Evolutionary conservation across 2,888 invertebrate genomes (phyloP), one percentile per base, ranked within the genome.

Genomic region (Thymelicus sylvestris): DNA sequence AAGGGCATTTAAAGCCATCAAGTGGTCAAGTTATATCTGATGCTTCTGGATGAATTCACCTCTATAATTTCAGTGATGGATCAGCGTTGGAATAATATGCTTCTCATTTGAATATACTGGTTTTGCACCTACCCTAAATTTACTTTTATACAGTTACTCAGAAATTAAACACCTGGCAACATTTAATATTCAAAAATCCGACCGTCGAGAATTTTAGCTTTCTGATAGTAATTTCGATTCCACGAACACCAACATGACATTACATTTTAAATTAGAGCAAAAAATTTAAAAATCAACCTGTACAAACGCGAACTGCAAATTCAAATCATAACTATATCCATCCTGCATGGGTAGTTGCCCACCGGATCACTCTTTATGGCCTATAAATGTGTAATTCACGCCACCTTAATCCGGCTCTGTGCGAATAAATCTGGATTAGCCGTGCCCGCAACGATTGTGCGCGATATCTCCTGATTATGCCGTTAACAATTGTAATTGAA

Each of bases 311-410:
- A 71, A 68, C 76, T 74, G 83, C 83, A 84, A 85, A 83, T 85
- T 83, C 86, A 86, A 84, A 83, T 87, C 90, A 90, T 90, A 91
- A 90, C 88, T 90, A 90, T 86, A 90, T 86, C 84, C 86, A 85
- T 81, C 81, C 81, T 79, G 81, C 86, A 84, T 88, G 90, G 90
- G 90, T 89, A 90, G 86, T 74, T 83, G 84, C 87, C 92, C 91
- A 91, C 91, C 86, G 91, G 92, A 93, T 93, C 93, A 92, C 88
- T 93, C 92, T 93, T 93, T 92, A 93, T 90, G 91, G 92, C 90
- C 92, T 93, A 92, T 92, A 92, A 92, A 93, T 87, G 92, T 91
- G 92, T 93, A 93, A 93, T 93, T 93, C 92, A 92, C 92, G 92
- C 92, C 90, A 87, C 91, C 91, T 93, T 93, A 93, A 93, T 93